These are phyloP conservation scores for Heliconius melpomene DNA, from an alignment of 1,140 invertebrate genomes.

Conservation along the genomic window DNA sequence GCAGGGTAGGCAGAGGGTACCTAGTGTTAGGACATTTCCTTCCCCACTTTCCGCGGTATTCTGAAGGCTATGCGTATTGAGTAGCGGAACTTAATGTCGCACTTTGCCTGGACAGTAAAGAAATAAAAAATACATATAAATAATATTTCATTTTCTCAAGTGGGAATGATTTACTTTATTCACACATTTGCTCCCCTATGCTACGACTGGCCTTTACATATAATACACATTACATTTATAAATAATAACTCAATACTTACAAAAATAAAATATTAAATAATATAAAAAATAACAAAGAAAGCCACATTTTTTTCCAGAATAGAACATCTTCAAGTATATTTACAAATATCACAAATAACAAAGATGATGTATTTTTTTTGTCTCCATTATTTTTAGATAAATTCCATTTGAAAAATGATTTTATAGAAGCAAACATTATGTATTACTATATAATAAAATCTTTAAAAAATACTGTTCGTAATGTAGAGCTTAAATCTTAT, in stretches of 20 bases:
- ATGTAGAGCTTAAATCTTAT: neutral
- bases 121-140: too few relatives aligned
- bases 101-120: too few relatives aligned
- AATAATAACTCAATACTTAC: slow-evolving; percentile 53
- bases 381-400: slow-evolving; percentile 43
- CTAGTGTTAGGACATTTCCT: too few relatives aligned
- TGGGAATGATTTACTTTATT: too few relatives aligned
- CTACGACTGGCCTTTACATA: too few relatives aligned
- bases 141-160: too few relatives aligned
- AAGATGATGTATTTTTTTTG: slow-evolving; percentile 43
- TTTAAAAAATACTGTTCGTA: slow-evolving; percentile 7
- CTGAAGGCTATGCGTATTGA: too few relatives aligned
- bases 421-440: slow-evolving; percentile 47
- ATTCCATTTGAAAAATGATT: slow-evolving; percentile 46
- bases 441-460: slow-evolving; percentile 19
- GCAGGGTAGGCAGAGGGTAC: too few relatives aligned
- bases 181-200: too few relatives aligned
- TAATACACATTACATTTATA: too few relatives aligned
- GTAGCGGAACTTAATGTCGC: too few relatives aligned
- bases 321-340: slow-evolving; percentile 67
- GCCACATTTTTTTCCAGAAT: slow-evolving; percentile 72
- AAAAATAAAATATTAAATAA: slow-evolving; percentile 60
- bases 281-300: slow-evolving; percentile 66
- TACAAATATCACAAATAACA: slow-evolving; percentile 45
- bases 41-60: too few relatives aligned